Conservation (phyloP, 2,113 vertebrate genomes). For the Cryptotis parvus region DNA sequence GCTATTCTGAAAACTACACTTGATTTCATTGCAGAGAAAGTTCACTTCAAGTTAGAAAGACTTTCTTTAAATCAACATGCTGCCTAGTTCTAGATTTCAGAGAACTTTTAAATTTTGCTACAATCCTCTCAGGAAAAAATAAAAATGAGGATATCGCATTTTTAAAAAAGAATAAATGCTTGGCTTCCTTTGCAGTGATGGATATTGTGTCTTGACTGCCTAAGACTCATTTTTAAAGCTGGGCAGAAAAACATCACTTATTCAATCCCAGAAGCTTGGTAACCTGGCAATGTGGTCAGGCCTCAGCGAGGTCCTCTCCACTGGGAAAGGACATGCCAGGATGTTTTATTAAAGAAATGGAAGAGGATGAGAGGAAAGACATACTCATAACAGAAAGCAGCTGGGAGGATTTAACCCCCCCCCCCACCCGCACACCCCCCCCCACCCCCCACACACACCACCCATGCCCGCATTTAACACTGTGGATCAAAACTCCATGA, state of each 20-base stretch:
- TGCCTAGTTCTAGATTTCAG: conserved; percentile 73
- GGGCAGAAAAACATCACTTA: conserved; percentile 53
- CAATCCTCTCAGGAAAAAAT: conserved; percentile 66
- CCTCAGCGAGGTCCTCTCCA: conserved; percentile 8
- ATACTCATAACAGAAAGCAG: conserved; percentile 59
- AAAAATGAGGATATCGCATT: conserved; percentile 74
- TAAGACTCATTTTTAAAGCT: conserved; percentile 57
- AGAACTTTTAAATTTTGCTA: conserved; percentile 56
- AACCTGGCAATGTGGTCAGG: neutral
- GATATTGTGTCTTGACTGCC: conserved; percentile 47
- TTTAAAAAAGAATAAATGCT: conserved; percentile 75
- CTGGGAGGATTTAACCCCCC: conserved; percentile 69
- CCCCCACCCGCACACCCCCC: too few species aligned
- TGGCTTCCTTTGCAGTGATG: conserved; percentile 55
- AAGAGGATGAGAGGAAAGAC: conserved; percentile 48
- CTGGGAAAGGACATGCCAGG: conserved; percentile 17
- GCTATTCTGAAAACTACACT: conserved; percentile 58
- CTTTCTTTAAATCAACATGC: conserved; percentile 68
- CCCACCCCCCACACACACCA: too few species aligned
- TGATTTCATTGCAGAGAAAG: conserved; percentile 39
- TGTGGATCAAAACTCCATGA: too few species aligned
- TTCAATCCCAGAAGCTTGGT: conserved; percentile 39
- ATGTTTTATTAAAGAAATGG: conserved; percentile 62
- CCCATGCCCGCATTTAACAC: too few species aligned
- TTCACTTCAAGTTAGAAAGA: conserved; percentile 68